These are phyloP conservation scores for Pelobates cultripes DNA, from an alignment of 2,797 vertebrate species.

Conservation along the genomic window DNA sequence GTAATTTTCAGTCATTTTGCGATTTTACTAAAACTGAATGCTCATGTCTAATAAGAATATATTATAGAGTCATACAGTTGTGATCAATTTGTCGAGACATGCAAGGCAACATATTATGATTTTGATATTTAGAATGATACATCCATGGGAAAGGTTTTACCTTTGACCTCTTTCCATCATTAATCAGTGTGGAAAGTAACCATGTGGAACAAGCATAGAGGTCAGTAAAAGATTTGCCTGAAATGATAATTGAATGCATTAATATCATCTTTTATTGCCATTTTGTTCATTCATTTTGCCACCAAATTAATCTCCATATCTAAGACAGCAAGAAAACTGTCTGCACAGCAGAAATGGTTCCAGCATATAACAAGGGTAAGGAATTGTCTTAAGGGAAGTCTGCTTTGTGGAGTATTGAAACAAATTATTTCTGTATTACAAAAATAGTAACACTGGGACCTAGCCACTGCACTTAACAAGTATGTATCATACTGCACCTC, in stretches of 20 bases:
- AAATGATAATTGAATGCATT: constrained; percentile 46
- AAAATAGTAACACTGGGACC: too few species aligned
- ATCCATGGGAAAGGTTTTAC: not conserved
- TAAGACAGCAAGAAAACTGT: constrained; percentile 19
- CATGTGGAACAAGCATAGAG: constrained; percentile 36
- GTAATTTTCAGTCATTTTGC: too few species aligned
- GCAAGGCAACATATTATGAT: too few species aligned
- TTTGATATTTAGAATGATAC: constrained; percentile 23
- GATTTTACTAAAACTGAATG: too few species aligned
- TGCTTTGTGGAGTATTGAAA: not conserved
- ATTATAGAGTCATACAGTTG: too few species aligned
- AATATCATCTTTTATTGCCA: constrained; percentile 38
- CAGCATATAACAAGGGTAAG: not conserved
- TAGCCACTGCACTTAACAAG: too few species aligned
- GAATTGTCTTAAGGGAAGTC: not conserved
- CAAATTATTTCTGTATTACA: not conserved
- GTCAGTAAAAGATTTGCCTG: constrained; percentile 40
- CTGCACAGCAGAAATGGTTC: constrained; percentile 26
- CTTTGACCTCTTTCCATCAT: constrained; percentile 41
- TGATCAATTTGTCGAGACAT: too few species aligned
- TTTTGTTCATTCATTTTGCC: constrained; percentile 27
- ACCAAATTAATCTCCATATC: constrained; percentile 39
- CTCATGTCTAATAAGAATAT: too few species aligned
- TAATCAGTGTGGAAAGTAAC: constrained; percentile 33
- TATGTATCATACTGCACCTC: too few species aligned